Evolutionary conservation across 1,140 invertebrate species (phyloP).

Genomic region (Aphidius gifuensis): DNA sequence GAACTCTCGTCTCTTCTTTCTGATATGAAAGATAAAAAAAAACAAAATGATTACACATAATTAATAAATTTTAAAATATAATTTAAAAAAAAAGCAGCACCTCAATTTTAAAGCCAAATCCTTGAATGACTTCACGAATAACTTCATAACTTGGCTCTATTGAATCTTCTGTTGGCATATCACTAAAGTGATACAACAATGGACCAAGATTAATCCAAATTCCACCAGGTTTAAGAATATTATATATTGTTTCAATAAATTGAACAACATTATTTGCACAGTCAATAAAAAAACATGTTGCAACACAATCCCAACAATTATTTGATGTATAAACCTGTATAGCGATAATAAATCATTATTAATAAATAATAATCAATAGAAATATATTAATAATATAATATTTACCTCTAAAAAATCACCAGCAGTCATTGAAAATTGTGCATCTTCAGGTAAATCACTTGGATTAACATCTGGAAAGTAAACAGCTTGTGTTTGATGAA

Average conservation of each 20-base stretch:
- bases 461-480: conserved; percentile 91
- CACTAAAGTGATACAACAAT: conserved; percentile 91
- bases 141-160: conserved; percentile 93
- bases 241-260: conserved; percentile 92
- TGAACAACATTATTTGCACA: conserved; percentile 94
- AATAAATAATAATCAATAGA: conserved; percentile 3
- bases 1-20: conserved; percentile 73
- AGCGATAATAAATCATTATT: conserved; percentile 1
- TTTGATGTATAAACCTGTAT: conserved; percentile 69
- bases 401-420: conserved; percentile 86
- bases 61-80: not conserved
- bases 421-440: conserved; percentile 92
- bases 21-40: conserved; percentile 48
- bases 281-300: conserved; percentile 97
- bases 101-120: conserved; percentile 84
- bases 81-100: conserved; percentile 49
- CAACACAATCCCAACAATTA: conserved; percentile 87
- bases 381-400: conserved; percentile 7
- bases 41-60: conserved; percentile 1
- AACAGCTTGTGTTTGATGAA: conserved; percentile 76
- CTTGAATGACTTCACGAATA: conserved; percentile 75
- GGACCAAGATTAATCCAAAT: conserved; percentile 91
- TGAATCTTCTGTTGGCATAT: conserved; percentile 82
- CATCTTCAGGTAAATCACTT: conserved; percentile 60
- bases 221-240: conserved; percentile 85